Percentiles rank a stretch among this genome's conserved stretches.
Evolutionary conservation across 2,888 invertebrate genomes (phyloP).

Genomic region (Branchipolynoe longqiensis): DNA sequence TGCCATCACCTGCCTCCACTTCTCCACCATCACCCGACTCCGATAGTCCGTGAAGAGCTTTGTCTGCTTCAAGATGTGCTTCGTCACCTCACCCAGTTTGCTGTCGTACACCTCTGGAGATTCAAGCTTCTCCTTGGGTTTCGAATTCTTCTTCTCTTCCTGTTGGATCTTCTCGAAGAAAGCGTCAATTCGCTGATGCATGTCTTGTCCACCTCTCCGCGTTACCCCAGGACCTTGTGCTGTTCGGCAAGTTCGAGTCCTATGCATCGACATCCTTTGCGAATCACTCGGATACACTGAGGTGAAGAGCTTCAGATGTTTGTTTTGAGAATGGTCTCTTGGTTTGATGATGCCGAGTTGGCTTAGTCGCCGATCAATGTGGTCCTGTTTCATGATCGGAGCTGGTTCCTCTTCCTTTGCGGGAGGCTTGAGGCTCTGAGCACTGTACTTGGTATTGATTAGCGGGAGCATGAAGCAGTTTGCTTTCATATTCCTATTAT

Average conservation of each 20-base stretch:
- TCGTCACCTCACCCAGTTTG: constrained; percentile 26
- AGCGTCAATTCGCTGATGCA: constrained; percentile 59
- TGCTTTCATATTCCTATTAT: constrained; percentile 8
- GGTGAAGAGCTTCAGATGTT: not conserved
- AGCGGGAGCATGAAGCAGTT: not conserved
- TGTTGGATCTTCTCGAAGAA: constrained; percentile 56
- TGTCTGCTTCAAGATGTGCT: constrained; percentile 29
- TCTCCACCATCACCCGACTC: constrained; percentile 46
- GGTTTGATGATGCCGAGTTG: constrained; percentile 19
- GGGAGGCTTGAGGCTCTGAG: not conserved
- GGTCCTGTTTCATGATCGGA: constrained; percentile 18
- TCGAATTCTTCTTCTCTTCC: not conserved
- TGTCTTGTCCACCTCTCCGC: constrained; percentile 54
- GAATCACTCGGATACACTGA: not conserved
- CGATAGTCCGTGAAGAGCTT: constrained; percentile 14
- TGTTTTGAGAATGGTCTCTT: not conserved
- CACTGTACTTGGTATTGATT: not conserved
- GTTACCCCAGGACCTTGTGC: constrained; percentile 58
- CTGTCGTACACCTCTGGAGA: no score
- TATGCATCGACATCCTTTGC: not conserved
- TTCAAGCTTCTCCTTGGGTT: not conserved
- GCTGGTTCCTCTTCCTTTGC: not conserved
- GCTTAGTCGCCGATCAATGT: constrained; percentile 12
- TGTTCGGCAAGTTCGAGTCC: not conserved
- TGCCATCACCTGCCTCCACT: constrained; percentile 34